Base-by-base conservation (phyloP, 2,888 invertebrate species). In the Lydus trimaculatus region DNA sequence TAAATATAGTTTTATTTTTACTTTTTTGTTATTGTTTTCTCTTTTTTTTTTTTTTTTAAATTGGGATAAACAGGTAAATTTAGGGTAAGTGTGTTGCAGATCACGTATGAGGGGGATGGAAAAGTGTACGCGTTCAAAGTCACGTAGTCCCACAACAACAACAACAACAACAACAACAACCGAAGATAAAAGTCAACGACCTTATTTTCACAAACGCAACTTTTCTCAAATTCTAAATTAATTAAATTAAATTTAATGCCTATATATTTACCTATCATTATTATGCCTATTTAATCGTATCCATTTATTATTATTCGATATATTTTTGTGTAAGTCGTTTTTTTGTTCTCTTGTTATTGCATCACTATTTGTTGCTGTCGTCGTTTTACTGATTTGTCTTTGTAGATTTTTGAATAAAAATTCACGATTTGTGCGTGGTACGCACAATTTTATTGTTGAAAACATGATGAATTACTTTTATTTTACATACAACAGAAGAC, bases 331-430 rank as follows among this genome's bases (percentile, higher is more conserved):
- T 39, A 76, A 69, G 56, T 78, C 76, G 48, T 61, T 69, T 11
- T 78, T 75, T 64, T 81, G 81, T 62, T 87, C 83, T 65, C 88
- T 85, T 0, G 88, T 86, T 85, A 89, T 88, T 25, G 88, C 87
- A 79, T 90, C 90, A 63, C 89, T 90, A 80, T 89, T 89, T 15
- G 89, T 87, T 60, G 88, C 88, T 79, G 88, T 89, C 20, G 88
- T 87, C 0, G 89, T 90, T 83, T 89, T 90, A 83, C 89, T 89
- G 74, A 90, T 90, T 70, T 87, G 75, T 58, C 84, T 75, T 31
- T 65, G 73, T n/a, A 79, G 61, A 56, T 80, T 78, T 58, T 76
- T 78, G 31, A 79, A 52, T 8, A 82, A 58, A 23, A 56, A 48
- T 73, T 84, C 83, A 65, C 82, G 79, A 71, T 79, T 79, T 39